Evolutionary conservation across 2,888 invertebrate species (phyloP), one percentile per base, ranked within the genome.

Genomic region (Mythimna pallens): DNA sequence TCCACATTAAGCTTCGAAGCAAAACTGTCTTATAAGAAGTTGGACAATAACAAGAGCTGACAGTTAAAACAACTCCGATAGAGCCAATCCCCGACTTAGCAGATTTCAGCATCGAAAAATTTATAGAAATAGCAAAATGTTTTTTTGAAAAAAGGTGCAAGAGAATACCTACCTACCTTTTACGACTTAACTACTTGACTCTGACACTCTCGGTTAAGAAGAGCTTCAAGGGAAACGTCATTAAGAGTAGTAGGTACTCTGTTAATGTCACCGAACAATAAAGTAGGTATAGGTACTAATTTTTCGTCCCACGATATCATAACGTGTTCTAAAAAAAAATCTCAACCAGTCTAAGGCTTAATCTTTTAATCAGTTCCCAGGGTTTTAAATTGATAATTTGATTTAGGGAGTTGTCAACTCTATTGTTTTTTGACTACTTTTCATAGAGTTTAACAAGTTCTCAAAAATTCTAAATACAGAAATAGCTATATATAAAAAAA

Each of bases 21-120:
- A n/a, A n/a, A n/a, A n/a, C n/a, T n/a, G n/a, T 25, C 25, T 25
- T 25, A 25, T 25, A 30, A 8, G 8, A 64, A 34, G 9, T 64
- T 14, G 5, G 20, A 17, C 55, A 36, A 63, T 63, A 57, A 73
- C 20, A 40, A 57, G 25, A 73, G 20, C 17, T 17, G 1, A 47
- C 62, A 62, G n/a, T 34, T 34, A 50, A 9, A 34, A 25, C 8
- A 55, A 22, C 22, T 73, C 9, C 20, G 22, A 65, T 30, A 66
- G 17, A 73, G 14, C 9, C 5, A 54, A 54, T 54, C 12, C 10
- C 47, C 22, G 43, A 47, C 12, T 66, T 34, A 43, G 20, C 7
- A 22, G 22, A 22, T 25, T 14, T 47, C 30, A 22, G 50, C 22
- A 25, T 50, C 47, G 30, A 52, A 9, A 52, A 9, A n/a, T 14